phyloP scores from a whole-genome alignment of 2,888 invertebrate genomes.

The Cataglyphis livida region DNA sequence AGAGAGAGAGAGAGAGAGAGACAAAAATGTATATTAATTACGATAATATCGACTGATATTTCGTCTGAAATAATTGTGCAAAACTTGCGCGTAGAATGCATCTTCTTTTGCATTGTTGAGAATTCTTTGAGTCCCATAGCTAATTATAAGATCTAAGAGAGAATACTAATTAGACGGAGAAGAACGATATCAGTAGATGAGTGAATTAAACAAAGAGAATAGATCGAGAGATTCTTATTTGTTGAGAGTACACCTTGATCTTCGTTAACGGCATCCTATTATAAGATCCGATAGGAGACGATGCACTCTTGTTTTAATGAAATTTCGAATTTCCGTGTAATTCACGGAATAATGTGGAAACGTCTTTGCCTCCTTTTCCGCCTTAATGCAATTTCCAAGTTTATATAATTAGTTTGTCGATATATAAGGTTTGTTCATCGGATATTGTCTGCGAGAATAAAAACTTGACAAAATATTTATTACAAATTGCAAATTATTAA shows the following conservation, averaged over 20 bases:
- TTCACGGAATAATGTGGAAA: constrained; percentile 34
- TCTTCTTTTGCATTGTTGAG: not conserved
- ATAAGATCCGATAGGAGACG: constrained; percentile 45
- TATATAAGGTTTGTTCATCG: constrained; percentile 23
- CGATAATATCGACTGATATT: not conserved
- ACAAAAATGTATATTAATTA: too few species aligned
- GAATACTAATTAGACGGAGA: constrained; percentile 30
- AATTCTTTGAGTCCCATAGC: constrained; percentile 22
- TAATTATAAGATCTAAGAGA: constrained; percentile 31
- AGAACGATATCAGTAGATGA: constrained; percentile 10
- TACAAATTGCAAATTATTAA: constrained; percentile 10
- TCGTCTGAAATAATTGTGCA: not conserved
- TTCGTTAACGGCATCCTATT: constrained; percentile 50
- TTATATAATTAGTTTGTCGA: constrained; percentile 37
- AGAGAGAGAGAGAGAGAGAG: not conserved
- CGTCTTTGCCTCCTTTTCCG: constrained; percentile 7
- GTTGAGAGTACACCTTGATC: constrained; percentile 41
- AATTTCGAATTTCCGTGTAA: constrained; percentile 48
- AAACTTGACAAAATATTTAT: constrained; percentile 11
- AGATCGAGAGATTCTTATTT: constrained; percentile 45
- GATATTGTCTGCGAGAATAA: not conserved
- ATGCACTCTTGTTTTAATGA: constrained; percentile 50
- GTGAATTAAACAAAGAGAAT: constrained; percentile 37
- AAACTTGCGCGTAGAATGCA: not conserved
- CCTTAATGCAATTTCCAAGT: constrained; percentile 41